Conservation (phyloP, 2,113 vertebrate genomes). For the Aplodontia rufa region DNA sequence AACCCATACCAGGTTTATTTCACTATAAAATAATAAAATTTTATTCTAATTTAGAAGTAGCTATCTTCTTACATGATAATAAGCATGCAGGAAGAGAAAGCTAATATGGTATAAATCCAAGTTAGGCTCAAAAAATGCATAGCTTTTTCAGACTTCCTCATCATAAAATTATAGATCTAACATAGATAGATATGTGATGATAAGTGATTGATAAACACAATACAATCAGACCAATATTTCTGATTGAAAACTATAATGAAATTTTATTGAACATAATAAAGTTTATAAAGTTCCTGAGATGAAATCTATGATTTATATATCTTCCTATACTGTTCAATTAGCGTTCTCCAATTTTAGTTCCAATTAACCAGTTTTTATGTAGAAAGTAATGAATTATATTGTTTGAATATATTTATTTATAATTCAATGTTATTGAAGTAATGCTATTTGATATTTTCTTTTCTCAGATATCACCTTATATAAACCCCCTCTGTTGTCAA, state of each 20-base stretch:
- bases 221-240: neutral
- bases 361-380: neutral
- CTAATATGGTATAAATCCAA: neutral
- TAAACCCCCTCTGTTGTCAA: too few species aligned
- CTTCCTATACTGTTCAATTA: neutral
- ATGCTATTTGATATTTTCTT: neutral
- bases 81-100: neutral
- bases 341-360: neutral
- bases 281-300: neutral
- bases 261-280: neutral
- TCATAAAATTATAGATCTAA: neutral
- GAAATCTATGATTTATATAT: neutral
- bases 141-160: neutral
- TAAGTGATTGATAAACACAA: neutral
- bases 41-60: neutral
- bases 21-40: neutral
- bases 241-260: neutral
- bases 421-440: neutral
- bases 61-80: neutral
- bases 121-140: neutral
- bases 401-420: neutral
- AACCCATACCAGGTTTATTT: neutral
- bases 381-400: neutral
- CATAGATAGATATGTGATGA: neutral
- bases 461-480: neutral